Conservation (phyloP, 2,113 vertebrate species). For the Fregetta grallaria region DNA sequence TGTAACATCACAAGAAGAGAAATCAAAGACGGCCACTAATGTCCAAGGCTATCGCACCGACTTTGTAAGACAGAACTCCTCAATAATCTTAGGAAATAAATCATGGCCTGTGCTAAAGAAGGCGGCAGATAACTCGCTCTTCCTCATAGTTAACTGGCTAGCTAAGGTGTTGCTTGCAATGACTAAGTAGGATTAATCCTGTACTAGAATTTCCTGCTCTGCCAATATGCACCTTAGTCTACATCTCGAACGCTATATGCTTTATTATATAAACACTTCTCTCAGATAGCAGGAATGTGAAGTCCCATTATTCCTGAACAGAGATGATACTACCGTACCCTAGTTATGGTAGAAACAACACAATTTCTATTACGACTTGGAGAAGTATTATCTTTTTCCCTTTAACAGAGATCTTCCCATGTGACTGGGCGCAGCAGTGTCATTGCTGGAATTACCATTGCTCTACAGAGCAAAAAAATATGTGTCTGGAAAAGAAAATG, state of each 20-base stretch:
- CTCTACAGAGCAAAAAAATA: not conserved
- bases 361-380: not conserved
- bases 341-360: not conserved
- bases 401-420: not conserved
- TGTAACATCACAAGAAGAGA: not conserved
- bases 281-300: not conserved
- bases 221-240: not conserved
- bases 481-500: not conserved
- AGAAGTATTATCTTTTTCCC: not conserved
- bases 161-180: not conserved
- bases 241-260: not conserved
- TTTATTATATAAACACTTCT: not conserved
- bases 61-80: not conserved
- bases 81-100: not conserved
- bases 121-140: not conserved
- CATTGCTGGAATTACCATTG: not conserved
- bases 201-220: not conserved
- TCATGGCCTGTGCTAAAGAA: not conserved
- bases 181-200: not conserved
- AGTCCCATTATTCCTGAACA: not conserved
- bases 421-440: not conserved
- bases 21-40: not conserved
- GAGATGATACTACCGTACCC: not conserved
- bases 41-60: accelerated
- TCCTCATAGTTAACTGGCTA: not conserved